Evolutionary conservation across 2,797 vertebrate genomes (phyloP).

Genomic region (Poeciliopsis paucimaculata): DNA sequence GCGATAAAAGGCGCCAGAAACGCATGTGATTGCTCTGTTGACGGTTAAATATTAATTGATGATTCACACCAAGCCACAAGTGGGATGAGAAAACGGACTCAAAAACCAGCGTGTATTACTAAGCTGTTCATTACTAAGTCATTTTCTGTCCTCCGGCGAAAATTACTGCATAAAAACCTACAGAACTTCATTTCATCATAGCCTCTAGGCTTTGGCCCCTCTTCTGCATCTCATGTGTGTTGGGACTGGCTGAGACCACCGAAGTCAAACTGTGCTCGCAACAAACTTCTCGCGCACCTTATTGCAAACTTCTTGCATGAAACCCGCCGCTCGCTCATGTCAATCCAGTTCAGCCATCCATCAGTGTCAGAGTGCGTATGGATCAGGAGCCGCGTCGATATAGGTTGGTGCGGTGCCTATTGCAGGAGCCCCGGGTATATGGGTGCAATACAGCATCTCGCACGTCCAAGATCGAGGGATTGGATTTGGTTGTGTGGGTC

Average conservation of each 20-base stretch:
- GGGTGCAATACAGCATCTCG: conserved; percentile 40
- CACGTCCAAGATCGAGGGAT: conserved; percentile 31
- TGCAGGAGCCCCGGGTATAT: conserved; percentile 54
- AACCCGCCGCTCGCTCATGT: conserved; percentile 68
- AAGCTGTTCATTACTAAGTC: neutral
- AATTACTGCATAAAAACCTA: conserved; percentile 33
- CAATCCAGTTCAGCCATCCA: conserved; percentile 74
- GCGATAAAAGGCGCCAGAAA: conserved; percentile 78
- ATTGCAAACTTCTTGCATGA: conserved; percentile 49
- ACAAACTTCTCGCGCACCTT: conserved; percentile 32
- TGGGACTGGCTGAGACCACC: conserved; percentile 18
- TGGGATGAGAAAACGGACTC: conserved; percentile 21
- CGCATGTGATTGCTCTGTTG: conserved; percentile 66
- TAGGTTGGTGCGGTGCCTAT: conserved; percentile 58
- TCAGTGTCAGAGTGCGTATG: conserved; percentile 76
- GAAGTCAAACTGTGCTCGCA: conserved; percentile 48
- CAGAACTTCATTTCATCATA: conserved; percentile 33
- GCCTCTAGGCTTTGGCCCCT: conserved; percentile 50
- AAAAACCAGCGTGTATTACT: no score
- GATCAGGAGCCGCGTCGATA: conserved; percentile 75
- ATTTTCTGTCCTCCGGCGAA: conserved; percentile 15
- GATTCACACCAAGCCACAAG: conserved; percentile 46
- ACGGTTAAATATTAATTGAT: conserved; percentile 80
- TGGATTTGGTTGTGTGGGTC: conserved; percentile 27
- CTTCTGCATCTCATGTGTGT: conserved; percentile 33